Conservation (phyloP, 2,888 invertebrate genomes). For the Deilephila porcellus region DNA sequence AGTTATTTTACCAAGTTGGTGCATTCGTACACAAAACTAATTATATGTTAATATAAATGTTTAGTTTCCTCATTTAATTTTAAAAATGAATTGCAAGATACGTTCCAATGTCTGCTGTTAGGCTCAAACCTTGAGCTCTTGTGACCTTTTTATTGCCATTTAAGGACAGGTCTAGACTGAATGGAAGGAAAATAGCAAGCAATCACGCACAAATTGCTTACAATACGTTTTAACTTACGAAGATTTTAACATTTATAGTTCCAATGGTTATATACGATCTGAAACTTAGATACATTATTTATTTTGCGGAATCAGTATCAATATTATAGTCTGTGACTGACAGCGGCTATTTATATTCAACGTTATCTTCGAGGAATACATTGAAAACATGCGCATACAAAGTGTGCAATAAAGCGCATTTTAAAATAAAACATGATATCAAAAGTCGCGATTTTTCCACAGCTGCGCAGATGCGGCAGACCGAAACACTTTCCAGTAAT, state of each 20-base stretch:
- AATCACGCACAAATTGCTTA: neutral
- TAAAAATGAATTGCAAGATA: neutral
- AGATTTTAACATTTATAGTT: neutral
- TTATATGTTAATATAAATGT: slow-evolving; percentile 4
- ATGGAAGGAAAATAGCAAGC: slow-evolving; percentile 10
- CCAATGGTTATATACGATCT: neutral
- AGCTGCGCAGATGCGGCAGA: slow-evolving; percentile 50
- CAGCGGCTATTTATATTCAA: neutral
- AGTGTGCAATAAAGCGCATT: slow-evolving; percentile 13
- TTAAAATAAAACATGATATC: slow-evolving; percentile 39
- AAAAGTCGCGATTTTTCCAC: slow-evolving; percentile 48
- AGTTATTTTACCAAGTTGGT: slow-evolving; percentile 34
- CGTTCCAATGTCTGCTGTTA: slow-evolving; percentile 2
- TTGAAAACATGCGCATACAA: slow-evolving; percentile 8
- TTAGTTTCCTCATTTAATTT: slow-evolving; percentile 6
- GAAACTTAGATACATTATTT: neutral
- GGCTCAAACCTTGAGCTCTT: slow-evolving; percentile 1
- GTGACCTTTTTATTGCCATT: slow-evolving; percentile 25
- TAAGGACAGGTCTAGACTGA: slow-evolving; percentile 8
- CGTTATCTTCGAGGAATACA: neutral
- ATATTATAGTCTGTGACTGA: neutral
- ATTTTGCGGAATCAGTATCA: neutral
- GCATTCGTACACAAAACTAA: neutral
- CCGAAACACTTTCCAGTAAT: slow-evolving; percentile 76
- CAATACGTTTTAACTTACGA: neutral